Evolutionary conservation across 2,888 invertebrate genomes (phyloP), one percentile per base, ranked within the genome.

Genomic region (Apodemia mormo): DNA sequence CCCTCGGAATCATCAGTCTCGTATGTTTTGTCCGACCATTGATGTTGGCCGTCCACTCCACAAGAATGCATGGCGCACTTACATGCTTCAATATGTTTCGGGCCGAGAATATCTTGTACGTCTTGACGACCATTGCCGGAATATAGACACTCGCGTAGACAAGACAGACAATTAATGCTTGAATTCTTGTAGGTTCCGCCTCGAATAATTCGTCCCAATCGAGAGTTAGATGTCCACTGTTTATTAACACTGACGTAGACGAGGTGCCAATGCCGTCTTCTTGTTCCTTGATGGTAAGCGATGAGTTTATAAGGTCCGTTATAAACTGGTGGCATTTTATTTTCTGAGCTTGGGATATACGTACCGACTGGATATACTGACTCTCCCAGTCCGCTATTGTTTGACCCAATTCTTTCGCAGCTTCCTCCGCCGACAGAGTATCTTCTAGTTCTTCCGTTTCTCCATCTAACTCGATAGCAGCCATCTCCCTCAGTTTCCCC

Each of bases 141-240:
- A 76, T 76, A 76, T 76, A 78, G 72, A 75, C 75, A 76, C 75
- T 76, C 67, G 75, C 76, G 75, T 67, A 77, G 0, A 75, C 75
- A 76, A 76, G 75, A 66, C 66, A 76, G 40, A 45, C 71, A 72
- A 69, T 70, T 73, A 75, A 73, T 65, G 43, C 43, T 65, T 52
- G 54, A 54, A 54, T 54, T 54, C 22, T 54, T 54, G 54, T 54
- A 54, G 54, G 54, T 54, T 54, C 54, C 22, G 14, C 22, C 22
- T n/a, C 54, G 54, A 54, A 54, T 54, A 54, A n/a, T 54, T 54
- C 54, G 1, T n/a, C 54, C 54, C n/a, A 54, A 6, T 14, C 54
- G 3, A 54, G 54, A 54, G 54, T 52, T 54, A 45, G 8, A 1
- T 2, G 10, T 10, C 10, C 45, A 45, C 45, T 45, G 45, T 45